Conservation (phyloP, 2,113 vertebrate genomes). For the Trinectes maculatus region DNA sequence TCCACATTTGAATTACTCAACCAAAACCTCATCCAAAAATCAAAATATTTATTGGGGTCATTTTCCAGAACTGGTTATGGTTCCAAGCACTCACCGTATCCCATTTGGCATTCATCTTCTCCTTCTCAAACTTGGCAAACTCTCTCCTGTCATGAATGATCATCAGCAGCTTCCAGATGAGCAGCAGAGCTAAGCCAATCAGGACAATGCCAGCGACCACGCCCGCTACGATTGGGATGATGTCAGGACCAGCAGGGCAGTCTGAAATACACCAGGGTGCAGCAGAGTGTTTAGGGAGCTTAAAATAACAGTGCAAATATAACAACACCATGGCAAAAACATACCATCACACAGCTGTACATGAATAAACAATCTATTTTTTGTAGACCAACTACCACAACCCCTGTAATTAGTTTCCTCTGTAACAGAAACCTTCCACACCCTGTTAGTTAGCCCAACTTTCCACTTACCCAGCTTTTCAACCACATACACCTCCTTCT, state of each 20-base stretch:
- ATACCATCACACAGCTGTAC: constrained; percentile 7
- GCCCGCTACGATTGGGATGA: constrained; percentile 96
- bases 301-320: constrained; percentile 35
- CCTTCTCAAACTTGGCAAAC: constrained; percentile 99
- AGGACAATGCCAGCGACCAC: constrained; percentile 98
- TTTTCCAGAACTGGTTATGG: not conserved
- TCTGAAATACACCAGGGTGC: constrained; percentile 77
- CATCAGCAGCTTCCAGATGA: constrained; percentile 99
- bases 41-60: not conserved
- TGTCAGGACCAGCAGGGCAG: constrained; percentile 94
- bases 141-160: constrained; percentile 98
- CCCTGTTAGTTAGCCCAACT: not conserved
- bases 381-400: not conserved
- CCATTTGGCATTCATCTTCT: constrained; percentile 99
- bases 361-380: constrained; percentile 50
- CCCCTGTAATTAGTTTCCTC: constrained; percentile 39
- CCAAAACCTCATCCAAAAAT: constrained; percentile 8
- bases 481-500: constrained; percentile 86
- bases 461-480: constrained; percentile 86
- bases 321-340: constrained; percentile 28
- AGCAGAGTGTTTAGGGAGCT: constrained; percentile 12
- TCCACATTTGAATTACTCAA: constrained; percentile 42
- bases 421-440: constrained; percentile 26
- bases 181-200: constrained; percentile 94
- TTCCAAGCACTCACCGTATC: constrained; percentile 89